A percentile compares a stretch with the other conserved stretches of the same genome.
Evolutionary conservation across 2,113 vertebrate species (phyloP).

Genomic region (Anolis sagrei): DNA sequence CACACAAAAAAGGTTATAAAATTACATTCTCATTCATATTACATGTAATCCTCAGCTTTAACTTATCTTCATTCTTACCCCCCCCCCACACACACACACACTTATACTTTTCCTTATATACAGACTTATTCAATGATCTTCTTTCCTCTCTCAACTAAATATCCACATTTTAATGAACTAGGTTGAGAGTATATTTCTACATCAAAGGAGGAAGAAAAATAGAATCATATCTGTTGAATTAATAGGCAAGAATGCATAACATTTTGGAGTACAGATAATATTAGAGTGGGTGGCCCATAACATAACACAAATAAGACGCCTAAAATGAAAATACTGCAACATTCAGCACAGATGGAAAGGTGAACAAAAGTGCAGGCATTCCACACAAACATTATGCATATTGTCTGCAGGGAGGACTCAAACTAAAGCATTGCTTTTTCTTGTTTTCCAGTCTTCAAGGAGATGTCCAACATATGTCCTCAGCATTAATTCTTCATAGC

Average conservation of each 20-base stretch:
- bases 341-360: constrained; percentile 28
- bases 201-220: neutral
- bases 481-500: neutral
- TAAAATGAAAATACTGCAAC: constrained; percentile 27
- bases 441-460: neutral
- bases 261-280: constrained; percentile 1
- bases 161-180: neutral
- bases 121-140: constrained; percentile 1
- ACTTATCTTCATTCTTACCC: neutral
- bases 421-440: neutral
- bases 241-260: constrained; percentile 41
- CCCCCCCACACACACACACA: accelerated
- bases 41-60: constrained; percentile 27
- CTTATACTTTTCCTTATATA: too few relatives aligned
- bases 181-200: constrained; percentile 37
- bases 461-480: neutral
- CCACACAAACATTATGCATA: neutral
- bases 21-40: neutral
- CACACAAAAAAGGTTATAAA: constrained; percentile 2
- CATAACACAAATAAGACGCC: neutral
- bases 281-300: neutral
- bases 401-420: constrained; percentile 17
- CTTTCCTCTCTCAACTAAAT: constrained; percentile 11
- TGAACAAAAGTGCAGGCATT: constrained; percentile 5
- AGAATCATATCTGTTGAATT: constrained; percentile 33